These are phyloP conservation scores for Polylopha cassiicola DNA, from an alignment of 2,888 invertebrate species.

Conservation along the genomic window DNA sequence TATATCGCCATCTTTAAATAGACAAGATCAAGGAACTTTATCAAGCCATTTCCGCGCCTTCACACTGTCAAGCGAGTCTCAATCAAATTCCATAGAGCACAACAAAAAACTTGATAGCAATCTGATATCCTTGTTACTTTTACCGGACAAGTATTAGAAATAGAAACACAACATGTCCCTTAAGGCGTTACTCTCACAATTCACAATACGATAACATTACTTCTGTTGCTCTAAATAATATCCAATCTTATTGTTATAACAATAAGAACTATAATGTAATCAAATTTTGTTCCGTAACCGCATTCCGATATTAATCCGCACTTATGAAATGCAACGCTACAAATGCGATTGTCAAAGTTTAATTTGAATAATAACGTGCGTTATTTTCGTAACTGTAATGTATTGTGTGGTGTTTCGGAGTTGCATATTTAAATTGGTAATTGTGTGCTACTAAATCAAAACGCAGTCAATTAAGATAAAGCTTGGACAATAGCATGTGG, in stretches of 20 bases:
- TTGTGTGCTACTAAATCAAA: constrained; percentile 68
- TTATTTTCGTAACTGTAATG: constrained; percentile 5
- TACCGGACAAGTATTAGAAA: constrained; percentile 60
- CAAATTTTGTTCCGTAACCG: constrained; percentile 20
- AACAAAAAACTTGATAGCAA: constrained; percentile 47
- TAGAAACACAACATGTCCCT: constrained; percentile 65
- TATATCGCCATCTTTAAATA: constrained; percentile 20
- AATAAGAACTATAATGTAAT: constrained; percentile 31
- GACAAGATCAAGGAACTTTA: constrained; percentile 37
- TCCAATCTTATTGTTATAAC: constrained; percentile 20
- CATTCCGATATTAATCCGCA: constrained; percentile 30
- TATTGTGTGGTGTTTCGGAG: constrained; percentile 19
- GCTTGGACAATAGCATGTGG: constrained; percentile 60
- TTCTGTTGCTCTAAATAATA: constrained; percentile 22
- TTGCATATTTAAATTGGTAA: constrained; percentile 41
- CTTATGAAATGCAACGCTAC: constrained; percentile 36
- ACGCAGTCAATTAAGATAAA: constrained; percentile 75
- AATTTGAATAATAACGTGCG: constrained; percentile 32
- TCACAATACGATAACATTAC: constrained; percentile 37
- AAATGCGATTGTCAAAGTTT: constrained; percentile 31
- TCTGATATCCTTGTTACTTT: constrained; percentile 72
- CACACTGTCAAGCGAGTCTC: constrained; percentile 39
- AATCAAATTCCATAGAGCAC: constrained; percentile 44
- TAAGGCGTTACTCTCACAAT: constrained; percentile 58
- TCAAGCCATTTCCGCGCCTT: constrained; percentile 24